These are phyloP conservation scores for Drosophila sproati DNA, from an alignment of 1,140 invertebrate genomes.

Conservation along the genomic window DNA sequence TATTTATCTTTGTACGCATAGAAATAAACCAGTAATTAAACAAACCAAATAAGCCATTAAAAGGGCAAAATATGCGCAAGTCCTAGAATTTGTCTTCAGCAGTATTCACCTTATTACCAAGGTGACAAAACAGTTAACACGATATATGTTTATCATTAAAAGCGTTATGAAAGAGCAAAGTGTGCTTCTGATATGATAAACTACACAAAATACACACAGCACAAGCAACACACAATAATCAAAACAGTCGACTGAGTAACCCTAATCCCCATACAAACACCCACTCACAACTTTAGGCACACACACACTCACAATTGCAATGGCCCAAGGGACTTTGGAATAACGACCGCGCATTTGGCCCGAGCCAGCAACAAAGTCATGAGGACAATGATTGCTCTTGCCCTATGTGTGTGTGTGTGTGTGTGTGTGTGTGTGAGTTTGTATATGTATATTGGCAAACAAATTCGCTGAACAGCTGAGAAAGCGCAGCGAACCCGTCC, in stretches of 20 bases:
- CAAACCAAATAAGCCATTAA: background rate
- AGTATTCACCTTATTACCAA: background rate
- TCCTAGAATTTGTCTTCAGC: background rate
- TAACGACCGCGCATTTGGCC: constrained; percentile 59
- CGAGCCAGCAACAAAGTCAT: constrained; percentile 75
- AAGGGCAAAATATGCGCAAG: background rate
- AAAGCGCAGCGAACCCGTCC: constrained; percentile 46
- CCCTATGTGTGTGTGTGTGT: constrained; percentile 33
- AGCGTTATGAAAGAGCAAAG: constrained; percentile 51
- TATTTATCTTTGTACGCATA: background rate
- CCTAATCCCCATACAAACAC: constrained; percentile 24
- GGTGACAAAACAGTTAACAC: constrained; percentile 1
- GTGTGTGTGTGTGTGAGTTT: background rate
- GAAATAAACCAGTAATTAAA: no score
- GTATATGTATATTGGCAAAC: constrained; percentile 57
- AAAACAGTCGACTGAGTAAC: constrained; percentile 51
- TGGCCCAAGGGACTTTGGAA: constrained; percentile 23
- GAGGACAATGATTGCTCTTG: constrained; percentile 76
- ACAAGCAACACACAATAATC: constrained; percentile 57
- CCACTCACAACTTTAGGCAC: constrained; percentile 3
- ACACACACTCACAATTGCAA: constrained; percentile 1
- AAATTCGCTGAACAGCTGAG: constrained; percentile 40
- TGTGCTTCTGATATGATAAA: constrained; percentile 15
- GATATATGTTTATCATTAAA: constrained; percentile 58
- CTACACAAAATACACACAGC: constrained; percentile 25